phyloP scores from a whole-genome alignment of 2,888 invertebrate genomes.

The Chaetogeoica ovagalla region DNA sequence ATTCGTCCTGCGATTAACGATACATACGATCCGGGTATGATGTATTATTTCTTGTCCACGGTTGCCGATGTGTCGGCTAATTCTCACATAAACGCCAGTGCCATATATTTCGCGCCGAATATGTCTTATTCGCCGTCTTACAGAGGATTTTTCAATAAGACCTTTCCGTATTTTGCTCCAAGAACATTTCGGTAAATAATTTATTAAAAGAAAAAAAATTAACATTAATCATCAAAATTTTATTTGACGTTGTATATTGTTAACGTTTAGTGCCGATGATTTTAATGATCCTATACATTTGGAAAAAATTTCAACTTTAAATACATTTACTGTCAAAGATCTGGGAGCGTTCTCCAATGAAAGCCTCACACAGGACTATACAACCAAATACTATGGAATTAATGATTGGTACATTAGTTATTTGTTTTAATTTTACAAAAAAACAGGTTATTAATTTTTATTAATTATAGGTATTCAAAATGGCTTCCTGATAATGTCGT shows the following conservation, averaged over 20 bases:
- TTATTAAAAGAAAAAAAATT: neutral
- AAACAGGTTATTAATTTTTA: conserved; percentile 19
- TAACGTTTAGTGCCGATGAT: conserved; percentile 73
- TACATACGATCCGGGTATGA: conserved; percentile 95
- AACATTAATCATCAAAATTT: neutral
- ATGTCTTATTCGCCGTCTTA: conserved; percentile 93
- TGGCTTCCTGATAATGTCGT: conserved; percentile 88
- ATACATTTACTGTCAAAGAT: conserved; percentile 85
- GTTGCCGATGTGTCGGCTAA: conserved; percentile 94
- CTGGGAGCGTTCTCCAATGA: conserved; percentile 81
- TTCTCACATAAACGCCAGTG: conserved; percentile 87
- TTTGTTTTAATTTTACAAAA: conserved; percentile 17
- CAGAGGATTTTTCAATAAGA: conserved; percentile 93
- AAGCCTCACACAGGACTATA: conserved; percentile 83
- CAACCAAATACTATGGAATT: conserved; percentile 84
- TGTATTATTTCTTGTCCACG: conserved; percentile 94
- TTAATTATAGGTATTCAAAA: conserved; percentile 67
- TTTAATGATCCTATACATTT: conserved; percentile 95
- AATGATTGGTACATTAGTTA: conserved; percentile 77
- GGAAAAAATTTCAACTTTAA: conserved; percentile 91
- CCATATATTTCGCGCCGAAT: conserved; percentile 91
- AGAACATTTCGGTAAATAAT: conserved; percentile 70
- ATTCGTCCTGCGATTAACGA: conserved; percentile 88
- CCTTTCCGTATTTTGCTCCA: conserved; percentile 91
- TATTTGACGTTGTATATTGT: neutral